Conservation (phyloP, 2,888 invertebrate genomes). For the Euplexia lucipara region DNA sequence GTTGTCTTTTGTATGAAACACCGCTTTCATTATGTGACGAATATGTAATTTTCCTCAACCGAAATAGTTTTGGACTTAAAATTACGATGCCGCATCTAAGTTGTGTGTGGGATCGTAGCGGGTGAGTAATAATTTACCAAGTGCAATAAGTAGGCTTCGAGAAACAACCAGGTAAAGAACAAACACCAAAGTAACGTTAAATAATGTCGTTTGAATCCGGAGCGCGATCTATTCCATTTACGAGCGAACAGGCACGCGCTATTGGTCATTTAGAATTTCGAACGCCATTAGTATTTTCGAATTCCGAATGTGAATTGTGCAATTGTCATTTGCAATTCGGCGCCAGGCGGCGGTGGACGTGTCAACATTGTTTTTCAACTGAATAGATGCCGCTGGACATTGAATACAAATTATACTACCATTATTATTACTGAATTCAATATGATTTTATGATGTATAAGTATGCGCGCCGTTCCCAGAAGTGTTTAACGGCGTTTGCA, state of each 20-base stretch:
- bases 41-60: slow-evolving; percentile 64
- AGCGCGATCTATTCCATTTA: slow-evolving; percentile 76
- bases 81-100: slow-evolving; percentile 21
- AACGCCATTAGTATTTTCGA: slow-evolving; percentile 81
- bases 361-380: slow-evolving; percentile 82
- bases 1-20: slow-evolving; percentile 63
- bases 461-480: slow-evolving; percentile 73
- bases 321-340: slow-evolving; percentile 86
- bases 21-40: slow-evolving; percentile 69
- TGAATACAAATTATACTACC: slow-evolving; percentile 83
- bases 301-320: slow-evolving; percentile 84
- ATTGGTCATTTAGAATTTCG: slow-evolving; percentile 80
- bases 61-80: slow-evolving; percentile 46
- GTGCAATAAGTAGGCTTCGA: slow-evolving; percentile 39
- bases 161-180: slow-evolving; percentile 57
- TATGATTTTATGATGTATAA: slow-evolving; percentile 76
- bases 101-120: slow-evolving; percentile 17
- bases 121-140: slow-evolving; percentile 45
- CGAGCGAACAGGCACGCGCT: slow-evolving; percentile 74
- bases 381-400: slow-evolving; percentile 76
- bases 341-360: slow-evolving; percentile 83
- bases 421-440: slow-evolving; percentile 76
- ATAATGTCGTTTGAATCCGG: slow-evolving; percentile 75
- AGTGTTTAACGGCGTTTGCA: slow-evolving; percentile 82
- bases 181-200: slow-evolving; percentile 56